Evolutionary conservation across 1,140 invertebrate species (phyloP).

Genomic region (Stenopsyche tienmushanensis): DNA sequence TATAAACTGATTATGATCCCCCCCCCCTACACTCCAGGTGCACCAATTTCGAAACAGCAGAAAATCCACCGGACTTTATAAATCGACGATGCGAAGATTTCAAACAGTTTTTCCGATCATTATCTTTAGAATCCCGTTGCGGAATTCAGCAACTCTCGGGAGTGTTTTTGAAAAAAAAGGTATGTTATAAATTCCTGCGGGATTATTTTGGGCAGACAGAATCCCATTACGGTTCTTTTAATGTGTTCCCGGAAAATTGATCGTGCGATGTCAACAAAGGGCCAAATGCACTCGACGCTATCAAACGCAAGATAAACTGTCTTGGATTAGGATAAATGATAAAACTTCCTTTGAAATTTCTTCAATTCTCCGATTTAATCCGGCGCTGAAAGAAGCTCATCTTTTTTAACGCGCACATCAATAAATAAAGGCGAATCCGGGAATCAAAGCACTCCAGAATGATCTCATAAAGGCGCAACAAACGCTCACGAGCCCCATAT

Average conservation of each 20-base stretch:
- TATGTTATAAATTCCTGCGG: too few relatives aligned
- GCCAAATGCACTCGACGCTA: neutral
- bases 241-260: constrained; percentile 17
- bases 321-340: neutral
- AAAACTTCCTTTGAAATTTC: too few relatives aligned
- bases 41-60: too few relatives aligned
- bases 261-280: constrained; percentile 10
- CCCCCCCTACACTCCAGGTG: too few relatives aligned
- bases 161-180: too few relatives aligned
- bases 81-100: too few relatives aligned
- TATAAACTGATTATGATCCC: too few relatives aligned
- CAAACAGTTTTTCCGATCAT: too few relatives aligned
- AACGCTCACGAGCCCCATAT: too few relatives aligned
- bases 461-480: neutral
- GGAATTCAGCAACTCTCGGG: too few relatives aligned
- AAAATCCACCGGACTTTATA: too few relatives aligned
- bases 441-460: neutral
- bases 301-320: neutral
- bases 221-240: neutral
- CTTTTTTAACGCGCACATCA: neutral
- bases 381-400: neutral
- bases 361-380: neutral
- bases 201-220: neutral
- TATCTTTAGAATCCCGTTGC: too few relatives aligned
- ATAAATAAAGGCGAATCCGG: neutral